phyloP scores from a whole-genome alignment of 2,888 invertebrate species.

The Gonocerus acuteangulatus region DNA sequence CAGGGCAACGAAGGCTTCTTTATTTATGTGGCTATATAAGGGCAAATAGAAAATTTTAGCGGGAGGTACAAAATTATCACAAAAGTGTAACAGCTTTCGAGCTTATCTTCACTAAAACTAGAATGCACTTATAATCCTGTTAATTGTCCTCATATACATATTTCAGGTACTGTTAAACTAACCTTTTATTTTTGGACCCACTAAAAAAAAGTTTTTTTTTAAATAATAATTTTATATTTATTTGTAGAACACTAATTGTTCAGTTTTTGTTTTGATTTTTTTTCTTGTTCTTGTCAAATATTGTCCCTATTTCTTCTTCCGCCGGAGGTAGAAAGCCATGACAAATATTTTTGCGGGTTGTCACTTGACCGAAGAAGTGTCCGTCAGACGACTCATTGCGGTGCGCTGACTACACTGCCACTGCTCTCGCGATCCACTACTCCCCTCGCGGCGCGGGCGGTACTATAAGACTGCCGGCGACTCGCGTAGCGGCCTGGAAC shows the following conservation, averaged over 20 bases:
- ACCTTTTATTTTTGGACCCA: slow-evolving; percentile 18
- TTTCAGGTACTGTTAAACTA: slow-evolving; percentile 27
- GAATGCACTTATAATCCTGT: slow-evolving; percentile 27
- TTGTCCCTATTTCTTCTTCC: slow-evolving; percentile 36
- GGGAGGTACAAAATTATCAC: slow-evolving; percentile 13
- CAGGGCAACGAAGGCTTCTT: too few species aligned
- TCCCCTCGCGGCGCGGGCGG: too few species aligned
- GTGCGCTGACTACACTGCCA: too few species aligned
- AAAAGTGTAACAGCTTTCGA: slow-evolving; percentile 3
- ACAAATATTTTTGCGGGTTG: slow-evolving; percentile 45
- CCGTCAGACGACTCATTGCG: too few species aligned
- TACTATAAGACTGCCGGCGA: too few species aligned
- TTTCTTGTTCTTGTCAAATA: not conserved
- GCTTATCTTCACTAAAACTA: slow-evolving; percentile 30
- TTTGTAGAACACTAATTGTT: not conserved
- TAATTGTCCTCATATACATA: slow-evolving; percentile 22
- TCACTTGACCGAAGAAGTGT: slow-evolving; percentile 30
- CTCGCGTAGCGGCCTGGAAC: too few species aligned
- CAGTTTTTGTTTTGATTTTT: not conserved
- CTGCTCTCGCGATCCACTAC: too few species aligned
- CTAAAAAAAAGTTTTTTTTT: not conserved
- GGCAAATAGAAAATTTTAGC: too few species aligned
- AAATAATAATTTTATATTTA: not conserved
- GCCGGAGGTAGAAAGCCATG: slow-evolving; percentile 46
- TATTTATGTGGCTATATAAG: too few species aligned